Evolutionary conservation across 2,888 invertebrate genomes (phyloP), one percentile per base, ranked within the genome.

Genomic region (Elegia similella): DNA sequence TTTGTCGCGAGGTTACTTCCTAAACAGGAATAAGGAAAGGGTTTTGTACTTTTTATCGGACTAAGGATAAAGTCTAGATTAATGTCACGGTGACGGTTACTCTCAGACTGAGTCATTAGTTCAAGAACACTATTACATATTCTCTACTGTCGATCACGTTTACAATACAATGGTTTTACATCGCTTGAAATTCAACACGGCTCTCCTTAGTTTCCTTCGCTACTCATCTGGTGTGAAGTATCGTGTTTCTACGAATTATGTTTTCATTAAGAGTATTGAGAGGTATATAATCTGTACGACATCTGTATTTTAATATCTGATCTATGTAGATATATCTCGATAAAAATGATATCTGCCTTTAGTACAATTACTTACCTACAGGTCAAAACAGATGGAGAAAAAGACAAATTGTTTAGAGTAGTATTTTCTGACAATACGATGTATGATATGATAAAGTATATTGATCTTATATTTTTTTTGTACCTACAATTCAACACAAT

Each of bases 161-260:
- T 75, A 75, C 71, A 80, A 79, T 78, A 80, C 78, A 81, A 81
- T 81, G 71, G 74, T 56, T 53, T 58, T 62, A 56, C 44, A 58
- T n/a, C 62, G 68, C 76, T 83, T 77, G 66, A 69, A 72, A 84
- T 84, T 82, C 80, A 62, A 70, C 64, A 65, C 71, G 69, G 59
- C 60, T 60, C 63, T 56, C 65, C 57, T 63, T 38, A 59, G 76
- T 84, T 84, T 84, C 83, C 84, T 84, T 71, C 68, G 73, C 71
- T 75, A 75, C 52, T 80, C 75, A 77, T 71, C 69, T 69, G 52
- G 17, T 10, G 17, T 55, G 7, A 30, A 48, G 15, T 30, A 42
- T 38, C 1, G 42, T 38, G 38, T 34, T 13, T 32, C 32, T 13
- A 23, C 13, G 8, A 13, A 48, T 30, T 48, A n/a, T 12, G 12